These are phyloP conservation scores for Tenrec ecaudatus DNA, from an alignment of 2,113 vertebrate genomes.

Conservation along the genomic window DNA sequence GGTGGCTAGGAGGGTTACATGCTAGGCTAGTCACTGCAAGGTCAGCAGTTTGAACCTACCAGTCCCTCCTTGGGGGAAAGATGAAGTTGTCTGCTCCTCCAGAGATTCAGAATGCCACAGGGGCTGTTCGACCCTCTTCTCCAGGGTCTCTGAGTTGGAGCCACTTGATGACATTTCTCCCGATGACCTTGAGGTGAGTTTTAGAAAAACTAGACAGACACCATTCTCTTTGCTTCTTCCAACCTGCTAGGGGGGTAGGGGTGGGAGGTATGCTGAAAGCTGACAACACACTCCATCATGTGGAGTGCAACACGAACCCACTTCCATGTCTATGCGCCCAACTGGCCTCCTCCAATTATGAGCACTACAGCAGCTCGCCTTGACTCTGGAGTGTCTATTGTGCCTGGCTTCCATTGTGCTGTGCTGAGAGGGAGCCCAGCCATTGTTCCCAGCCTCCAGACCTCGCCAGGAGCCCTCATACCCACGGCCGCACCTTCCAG, in stretches of 20 bases:
- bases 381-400: not conserved
- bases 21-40: no score
- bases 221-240: conserved; percentile 37
- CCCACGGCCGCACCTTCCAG: not conserved
- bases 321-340: not conserved
- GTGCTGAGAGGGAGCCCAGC: not conserved
- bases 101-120: no score
- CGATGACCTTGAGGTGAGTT: no score
- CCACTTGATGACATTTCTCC: no score
- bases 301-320: not conserved
- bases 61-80: no score
- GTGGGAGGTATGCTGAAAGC: not conserved
- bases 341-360: not conserved
- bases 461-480: not conserved
- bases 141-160: no score
- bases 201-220: not conserved
- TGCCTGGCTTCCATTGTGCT: not conserved
- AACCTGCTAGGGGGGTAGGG: not conserved
- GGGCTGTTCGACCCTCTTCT: no score
- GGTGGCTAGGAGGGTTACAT: no score
- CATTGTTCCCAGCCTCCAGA: conserved; percentile 31
- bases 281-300: not conserved
- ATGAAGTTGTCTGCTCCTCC: no score
- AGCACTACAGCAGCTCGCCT: not conserved
- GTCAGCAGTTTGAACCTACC: no score